Conservation (phyloP, 2,888 invertebrate species). For the Lutraria lutraria region DNA sequence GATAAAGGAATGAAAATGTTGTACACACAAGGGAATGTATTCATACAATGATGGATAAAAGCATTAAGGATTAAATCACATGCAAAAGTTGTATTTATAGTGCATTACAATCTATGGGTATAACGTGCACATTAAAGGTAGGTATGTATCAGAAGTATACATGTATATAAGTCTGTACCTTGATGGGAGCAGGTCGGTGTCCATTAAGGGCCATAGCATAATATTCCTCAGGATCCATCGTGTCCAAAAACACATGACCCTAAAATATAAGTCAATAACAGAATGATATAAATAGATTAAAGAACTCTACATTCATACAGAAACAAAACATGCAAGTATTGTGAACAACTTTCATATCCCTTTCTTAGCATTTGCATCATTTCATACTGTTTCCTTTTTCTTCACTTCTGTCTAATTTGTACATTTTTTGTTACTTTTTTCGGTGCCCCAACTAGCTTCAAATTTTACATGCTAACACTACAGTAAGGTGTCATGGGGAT, state of each 20-base stretch:
- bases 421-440: no score
- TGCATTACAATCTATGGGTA: neutral
- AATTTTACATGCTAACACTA: no score
- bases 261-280: constrained; percentile 58
- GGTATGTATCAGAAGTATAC: neutral
- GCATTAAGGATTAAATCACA: no score
- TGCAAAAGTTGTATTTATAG: neutral
- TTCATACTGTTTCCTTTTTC: no score
- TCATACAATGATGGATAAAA: neutral
- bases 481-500: no score
- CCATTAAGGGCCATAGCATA: constrained; percentile 84
- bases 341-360: neutral
- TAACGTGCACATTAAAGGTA: neutral
- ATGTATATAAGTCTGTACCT: constrained; percentile 71
- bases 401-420: no score
- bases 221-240: constrained; percentile 84
- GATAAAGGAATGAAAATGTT: no score
- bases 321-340: neutral
- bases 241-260: constrained; percentile 86
- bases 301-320: no score
- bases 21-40: neutral
- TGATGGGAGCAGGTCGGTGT: constrained; percentile 81
- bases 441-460: no score
- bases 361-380: neutral
- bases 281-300: no score